A percentile compares a stretch with the other conserved stretches of the same genome.
Conservation (phyloP, 92 coral and sea anemone species). For the Zoanthus sociatus region DNA sequence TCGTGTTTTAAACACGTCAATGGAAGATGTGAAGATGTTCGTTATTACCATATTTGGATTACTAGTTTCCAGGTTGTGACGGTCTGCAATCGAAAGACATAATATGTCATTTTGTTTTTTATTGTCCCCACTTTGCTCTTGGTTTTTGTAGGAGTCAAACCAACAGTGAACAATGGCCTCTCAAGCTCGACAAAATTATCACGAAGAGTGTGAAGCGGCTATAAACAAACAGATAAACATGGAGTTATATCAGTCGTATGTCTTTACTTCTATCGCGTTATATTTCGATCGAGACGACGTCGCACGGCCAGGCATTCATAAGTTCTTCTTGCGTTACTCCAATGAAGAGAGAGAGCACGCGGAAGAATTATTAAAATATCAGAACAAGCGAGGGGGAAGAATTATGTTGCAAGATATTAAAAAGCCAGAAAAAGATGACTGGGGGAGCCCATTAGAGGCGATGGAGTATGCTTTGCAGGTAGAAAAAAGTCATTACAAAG, state of each 20-base stretch:
- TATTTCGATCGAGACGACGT: slow-evolving; percentile 99
- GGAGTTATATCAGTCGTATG: slow-evolving; percentile 95
- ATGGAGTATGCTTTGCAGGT: slow-evolving; percentile 84
- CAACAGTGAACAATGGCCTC: slow-evolving; percentile 39
- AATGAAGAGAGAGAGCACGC: slow-evolving; percentile 97
- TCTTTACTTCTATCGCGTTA: slow-evolving; percentile 90
- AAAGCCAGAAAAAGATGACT: slow-evolving; percentile 91
- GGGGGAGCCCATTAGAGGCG: slow-evolving; percentile 86
- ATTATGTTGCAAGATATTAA: slow-evolving; percentile 92
- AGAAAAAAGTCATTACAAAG: slow-evolving; percentile 91
- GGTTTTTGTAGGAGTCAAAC: background rate
- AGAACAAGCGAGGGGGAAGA: slow-evolving; percentile 97
- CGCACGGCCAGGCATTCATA: slow-evolving; percentile 87
- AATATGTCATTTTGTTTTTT: background rate
- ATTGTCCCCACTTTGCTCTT: background rate
- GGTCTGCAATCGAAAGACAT: background rate
- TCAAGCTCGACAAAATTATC: slow-evolving; percentile 93
- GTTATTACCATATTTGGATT: slow-evolving; percentile 7
- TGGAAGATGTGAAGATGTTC: slow-evolving; percentile 13
- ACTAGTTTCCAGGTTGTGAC: background rate
- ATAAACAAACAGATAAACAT: slow-evolving; percentile 98
- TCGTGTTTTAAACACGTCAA: slow-evolving; percentile 27
- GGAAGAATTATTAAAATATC: slow-evolving; percentile 89
- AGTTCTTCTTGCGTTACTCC: slow-evolving; percentile 85
- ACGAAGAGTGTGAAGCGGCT: slow-evolving; percentile 94